These are phyloP conservation scores for Stegana nigrithorax DNA, from an alignment of 2,888 invertebrate genomes.

Conservation along the genomic window DNA sequence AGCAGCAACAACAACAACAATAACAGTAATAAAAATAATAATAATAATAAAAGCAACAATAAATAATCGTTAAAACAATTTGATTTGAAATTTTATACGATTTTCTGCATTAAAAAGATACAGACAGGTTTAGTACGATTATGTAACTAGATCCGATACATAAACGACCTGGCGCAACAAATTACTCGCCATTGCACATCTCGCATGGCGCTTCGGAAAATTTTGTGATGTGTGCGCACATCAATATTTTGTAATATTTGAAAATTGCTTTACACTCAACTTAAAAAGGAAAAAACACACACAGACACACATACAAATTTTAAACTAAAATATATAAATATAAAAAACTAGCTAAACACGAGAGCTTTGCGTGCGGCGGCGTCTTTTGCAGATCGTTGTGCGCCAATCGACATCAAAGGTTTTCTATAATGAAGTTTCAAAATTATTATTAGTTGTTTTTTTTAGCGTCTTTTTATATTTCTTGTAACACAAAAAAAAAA, in stretches of 20 bases:
- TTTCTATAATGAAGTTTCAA: no score
- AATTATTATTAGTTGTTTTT: no score
- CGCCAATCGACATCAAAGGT: no score
- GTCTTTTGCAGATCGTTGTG: no score
- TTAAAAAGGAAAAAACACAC: no score
- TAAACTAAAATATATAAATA: not conserved
- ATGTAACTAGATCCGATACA: not conserved
- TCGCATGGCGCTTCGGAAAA: no score
- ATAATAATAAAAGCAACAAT: not conserved
- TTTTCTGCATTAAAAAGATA: no score
- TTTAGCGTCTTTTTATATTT: no score
- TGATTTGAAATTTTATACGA: not conserved
- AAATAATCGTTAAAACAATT: not conserved
- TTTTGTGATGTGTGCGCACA: no score
- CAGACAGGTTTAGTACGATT: constrained; percentile 2
- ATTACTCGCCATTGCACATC: not conserved
- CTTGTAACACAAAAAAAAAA: no score
- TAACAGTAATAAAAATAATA: not conserved
- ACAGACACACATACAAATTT: not conserved
- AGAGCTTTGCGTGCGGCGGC: not conserved
- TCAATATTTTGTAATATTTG: no score
- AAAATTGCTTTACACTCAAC: no score
- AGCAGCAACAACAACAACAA: not conserved
- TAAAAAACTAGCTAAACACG: not conserved
- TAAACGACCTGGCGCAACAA: not conserved